Base-by-base conservation (phyloP, 2,797 vertebrate species). In the Gymnoscopelus braueri region DNA sequence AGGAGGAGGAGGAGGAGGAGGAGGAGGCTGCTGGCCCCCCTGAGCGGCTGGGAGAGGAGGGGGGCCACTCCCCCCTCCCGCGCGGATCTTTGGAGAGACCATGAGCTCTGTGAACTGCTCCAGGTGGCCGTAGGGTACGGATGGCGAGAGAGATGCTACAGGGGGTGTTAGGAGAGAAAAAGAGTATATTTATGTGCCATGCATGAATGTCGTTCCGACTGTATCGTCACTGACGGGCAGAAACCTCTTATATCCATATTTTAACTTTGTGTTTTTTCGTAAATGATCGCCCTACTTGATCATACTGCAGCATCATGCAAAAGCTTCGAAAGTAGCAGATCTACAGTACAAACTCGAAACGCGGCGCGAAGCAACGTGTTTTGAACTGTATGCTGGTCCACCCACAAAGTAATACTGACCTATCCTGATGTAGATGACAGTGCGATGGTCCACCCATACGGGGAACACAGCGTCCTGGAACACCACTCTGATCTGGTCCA, bases 401-500 rank as follows among this genome's bases (percentile, higher is more conserved):
- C 19, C 19, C 19, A 19, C 1, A 19, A 1, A 19, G 19, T 19
- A 19, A 29, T 32, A 90, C 96, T 85, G 86, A 99, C 98, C 95
- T 9, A 98, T 95, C 55, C 75, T 93, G 63, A 99, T 94, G 88
- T 96, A 98, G 84, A 99, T 65, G 5, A 93, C 93, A 10, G 95
- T 98, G 77, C 94, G 94, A 13, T 93, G 94, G 78, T 98, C 95
- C 82, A 99, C 96, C 98, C 98, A 99, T 14, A 99, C 92, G 70
- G 98, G 97, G 72, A 98, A 96, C 79, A 97, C 50, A 0, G 95
- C 97, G 71, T 93, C 84, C 19, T 94, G 95, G 87, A 96, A 99
- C 51, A 99, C 96, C 63, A 98, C 94, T 83, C 96, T 93, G 83
- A 99, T 98, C 86, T 99, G 98, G 91, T 98, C 95, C 78, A 99